Base-by-base conservation (phyloP, 2,113 vertebrate genomes). In the Podarcis cretensis region DNA sequence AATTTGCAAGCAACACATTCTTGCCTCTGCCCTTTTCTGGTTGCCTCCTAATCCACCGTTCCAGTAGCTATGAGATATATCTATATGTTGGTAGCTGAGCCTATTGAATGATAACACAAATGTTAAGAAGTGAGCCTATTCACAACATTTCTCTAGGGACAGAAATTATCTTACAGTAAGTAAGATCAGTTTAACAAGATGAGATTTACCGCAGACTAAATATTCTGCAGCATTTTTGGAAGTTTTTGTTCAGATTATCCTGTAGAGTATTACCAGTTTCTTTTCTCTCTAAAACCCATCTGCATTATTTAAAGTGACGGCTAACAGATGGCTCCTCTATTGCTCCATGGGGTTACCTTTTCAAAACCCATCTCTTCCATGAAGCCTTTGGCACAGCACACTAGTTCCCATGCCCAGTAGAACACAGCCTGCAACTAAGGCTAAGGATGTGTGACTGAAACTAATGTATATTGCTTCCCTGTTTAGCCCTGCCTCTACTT, bases 1-100 rank as follows among this genome's bases (percentile, higher is more conserved):
- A 95, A 96, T 95, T 94, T 94, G 94, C 92, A 89, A 91, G 78
- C 59, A 0, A 7, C 7, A 65, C 94, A 94, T 94, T 95, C 89
- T 80, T 93, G 83, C 54, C 69, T 6, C 3, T 84, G 89, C 89
- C 90, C 92, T 95, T 87, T 90, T 59, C 89, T 89, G 63, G 35
- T 2, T 73, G 83, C 68, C 57, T 86, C 89, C 87, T 84, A 63
- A 54, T 90, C 83, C 88, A 89, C 84, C 81, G 87, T 59, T 93
- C 71, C 75, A 85, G 87, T 59, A 93, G 75, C 79, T 86, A 87
- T 73, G 12, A 63, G 25, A 73, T 76, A 66, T n/a, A 21, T n/a
- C 12, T 23, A 32, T 48, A 32, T 59, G n/a, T 59, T 57, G 10
- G 35, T 83, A 16, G 32, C 13, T 10, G 4, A 68, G 59, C 3